These are phyloP conservation scores for Montipora efflorescens DNA, from an alignment of 64 coral and sea anemone species.

Conservation along the genomic window DNA sequence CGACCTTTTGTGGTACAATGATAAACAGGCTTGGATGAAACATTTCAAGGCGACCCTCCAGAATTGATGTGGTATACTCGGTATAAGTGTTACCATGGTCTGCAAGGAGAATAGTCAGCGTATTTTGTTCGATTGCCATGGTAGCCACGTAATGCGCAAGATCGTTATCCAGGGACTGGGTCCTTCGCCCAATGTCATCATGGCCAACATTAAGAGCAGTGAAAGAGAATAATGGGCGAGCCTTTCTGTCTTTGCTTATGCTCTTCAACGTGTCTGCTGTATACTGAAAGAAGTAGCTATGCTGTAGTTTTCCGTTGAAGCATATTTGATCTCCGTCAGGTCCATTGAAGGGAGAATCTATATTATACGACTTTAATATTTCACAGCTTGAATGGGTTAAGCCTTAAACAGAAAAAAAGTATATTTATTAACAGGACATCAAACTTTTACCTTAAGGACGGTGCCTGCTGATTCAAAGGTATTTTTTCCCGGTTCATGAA, in stretches of 20 bases:
- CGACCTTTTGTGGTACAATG: constrained; percentile 78
- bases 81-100: constrained; percentile 97
- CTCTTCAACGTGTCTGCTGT: constrained; percentile 55
- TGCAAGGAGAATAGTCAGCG: constrained; percentile 84
- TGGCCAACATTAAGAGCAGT: constrained; percentile 75
- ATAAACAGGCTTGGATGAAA: constrained; percentile 90
- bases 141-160: constrained; percentile 54
- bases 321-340: constrained; percentile 78
- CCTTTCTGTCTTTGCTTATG: constrained; percentile 14
- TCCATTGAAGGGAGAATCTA: constrained; percentile 71
- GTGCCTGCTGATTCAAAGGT: too few species aligned
- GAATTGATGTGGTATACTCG: constrained; percentile 46
- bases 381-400: constrained; percentile 85
- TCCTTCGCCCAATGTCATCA: constrained; percentile 75
- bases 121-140: constrained; percentile 54
- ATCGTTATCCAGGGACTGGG: constrained; percentile 76
- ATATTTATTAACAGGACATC: too few species aligned
- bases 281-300: constrained; percentile 79
- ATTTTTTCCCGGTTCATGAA: too few species aligned
- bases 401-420: constrained; percentile 43
- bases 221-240: constrained; percentile 74
- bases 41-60: constrained; percentile 95
- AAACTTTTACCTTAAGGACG: not conserved
- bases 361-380: constrained; percentile 34
- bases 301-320: constrained; percentile 90